Evolutionary conservation across 2,888 invertebrate genomes (phyloP), one percentile per base, ranked within the genome.

Genomic region (Oligia latruncula): DNA sequence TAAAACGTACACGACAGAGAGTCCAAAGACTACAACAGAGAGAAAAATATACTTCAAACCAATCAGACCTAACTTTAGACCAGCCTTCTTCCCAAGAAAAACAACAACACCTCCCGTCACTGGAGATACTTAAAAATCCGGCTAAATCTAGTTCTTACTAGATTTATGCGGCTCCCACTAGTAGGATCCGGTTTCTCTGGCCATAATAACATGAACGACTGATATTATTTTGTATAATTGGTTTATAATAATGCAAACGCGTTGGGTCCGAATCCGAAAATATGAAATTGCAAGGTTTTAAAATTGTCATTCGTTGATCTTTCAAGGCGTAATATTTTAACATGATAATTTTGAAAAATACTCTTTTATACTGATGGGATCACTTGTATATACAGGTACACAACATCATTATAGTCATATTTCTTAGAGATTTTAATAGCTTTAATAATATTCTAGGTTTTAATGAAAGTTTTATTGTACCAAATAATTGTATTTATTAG

Each of bases 401-500:
- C 91, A 92, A 90, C 93, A 94, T 94, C 93, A 92, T 92, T 94
- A 90, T 95, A 96, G 96, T 97, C 96, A 96, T 95, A 95, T 91
- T 88, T 92, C 88, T 93, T 95, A 95, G 92, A 95, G 85, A 90
- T 89, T 93, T 93, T 93, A 90, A 95, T 96, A 97, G 97, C 97
- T 97, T 97, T 97, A 97, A 96, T 95, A 96, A 80, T 91, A 87
- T 89, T 93, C 91, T 92, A 91, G 91, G 92, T 88, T 87, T 90
- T 73, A 74, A 91, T 92, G 95, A 93, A 96, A 95, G 95, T 95
- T 96, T 92, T 93, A 88, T 94, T 95, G 93, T 95, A 96, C 96
- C 96, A 96, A 97, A 97, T 95, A 96, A 93, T 96, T 96, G 95
- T 95, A 96, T 95, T 96, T 93, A 93, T 94, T 95, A 95, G 93